phyloP scores from a whole-genome alignment of 2,888 invertebrate genomes.

The Chironomus riparius region DNA sequence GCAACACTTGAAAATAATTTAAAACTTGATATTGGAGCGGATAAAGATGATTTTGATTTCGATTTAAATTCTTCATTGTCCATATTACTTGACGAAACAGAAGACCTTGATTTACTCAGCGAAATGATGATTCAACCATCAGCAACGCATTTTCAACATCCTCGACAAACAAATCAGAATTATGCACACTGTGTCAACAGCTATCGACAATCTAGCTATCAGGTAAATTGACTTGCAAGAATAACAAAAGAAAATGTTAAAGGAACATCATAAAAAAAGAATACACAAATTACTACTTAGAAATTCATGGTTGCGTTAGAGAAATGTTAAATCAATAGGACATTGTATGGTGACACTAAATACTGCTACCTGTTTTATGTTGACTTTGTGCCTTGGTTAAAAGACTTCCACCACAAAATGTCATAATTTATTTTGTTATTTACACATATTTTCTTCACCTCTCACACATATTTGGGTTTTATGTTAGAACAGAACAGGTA shows the following conservation, averaged over 20 bases:
- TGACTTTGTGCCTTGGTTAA: slow-evolving; percentile 5
- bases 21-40: background rate
- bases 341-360: background rate
- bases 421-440: slow-evolving; percentile 12
- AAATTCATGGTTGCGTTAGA: background rate
- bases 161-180: slow-evolving; percentile 27
- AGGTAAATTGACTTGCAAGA: slow-evolving; percentile 14
- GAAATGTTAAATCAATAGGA: background rate
- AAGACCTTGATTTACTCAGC: slow-evolving; percentile 39
- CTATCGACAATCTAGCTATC: slow-evolving; percentile 21
- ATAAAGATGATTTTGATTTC: slow-evolving; percentile 22
- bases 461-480: background rate
- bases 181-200: slow-evolving; percentile 25
- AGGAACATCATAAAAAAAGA: background rate
- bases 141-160: slow-evolving; percentile 38
- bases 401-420: slow-evolving; percentile 16
- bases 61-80: slow-evolving; percentile 13
- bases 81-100: slow-evolving; percentile 39
- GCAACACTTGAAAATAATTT: slow-evolving; percentile 22
- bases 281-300: slow-evolving; percentile 4
- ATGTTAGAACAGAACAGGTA: background rate
- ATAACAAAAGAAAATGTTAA: background rate
- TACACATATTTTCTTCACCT: background rate
- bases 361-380: slow-evolving; percentile 5
- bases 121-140: slow-evolving; percentile 42